Percentiles rank a stretch among this genome's conserved stretches.
Evolutionary conservation across 2,113 vertebrate species (phyloP).

Genomic region (Stomatorhinus ivindoensis): DNA sequence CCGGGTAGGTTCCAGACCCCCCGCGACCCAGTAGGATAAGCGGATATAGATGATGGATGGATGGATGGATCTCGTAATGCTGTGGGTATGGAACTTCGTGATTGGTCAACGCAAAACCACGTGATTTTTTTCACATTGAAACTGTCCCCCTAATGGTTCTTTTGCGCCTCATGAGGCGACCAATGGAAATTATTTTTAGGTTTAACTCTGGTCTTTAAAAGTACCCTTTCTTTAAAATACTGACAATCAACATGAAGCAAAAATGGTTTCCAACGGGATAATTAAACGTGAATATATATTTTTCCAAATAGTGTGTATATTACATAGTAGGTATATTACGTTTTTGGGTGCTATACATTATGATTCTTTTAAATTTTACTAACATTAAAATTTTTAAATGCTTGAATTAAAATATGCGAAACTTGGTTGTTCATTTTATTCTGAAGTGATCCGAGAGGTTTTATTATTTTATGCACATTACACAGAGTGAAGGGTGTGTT

Average conservation of each 20-base stretch:
- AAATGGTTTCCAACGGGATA: not conserved
- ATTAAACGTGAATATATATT: not conserved
- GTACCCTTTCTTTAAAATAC: not conserved
- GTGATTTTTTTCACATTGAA: not conserved
- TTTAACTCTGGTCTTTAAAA: not conserved
- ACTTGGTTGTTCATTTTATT: not conserved
- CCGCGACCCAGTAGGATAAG: too few relatives aligned
- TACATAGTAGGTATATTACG: not conserved
- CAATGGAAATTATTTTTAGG: not conserved
- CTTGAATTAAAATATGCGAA: not conserved
- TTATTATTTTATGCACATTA: not conserved
- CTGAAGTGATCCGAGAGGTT: not conserved
- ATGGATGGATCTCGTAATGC: not conserved
- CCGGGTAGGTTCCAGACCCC: too few relatives aligned
- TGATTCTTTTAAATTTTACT: not conserved
- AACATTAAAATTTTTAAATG: not conserved
- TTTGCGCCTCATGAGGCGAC: not conserved
- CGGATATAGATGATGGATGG: too few relatives aligned
- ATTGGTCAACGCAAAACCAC: not conserved
- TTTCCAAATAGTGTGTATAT: not conserved
- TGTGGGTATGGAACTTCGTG: not conserved
- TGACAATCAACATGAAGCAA: not conserved
- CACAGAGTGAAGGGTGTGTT: not conserved
- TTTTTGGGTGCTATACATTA: not conserved
- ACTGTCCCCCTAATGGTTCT: not conserved